A percentile compares a stretch with the other conserved stretches of the same genome.
These are phyloP conservation scores for Neocloeon triangulifer DNA, from an alignment of 1,140 invertebrate species.

Conservation along the genomic window DNA sequence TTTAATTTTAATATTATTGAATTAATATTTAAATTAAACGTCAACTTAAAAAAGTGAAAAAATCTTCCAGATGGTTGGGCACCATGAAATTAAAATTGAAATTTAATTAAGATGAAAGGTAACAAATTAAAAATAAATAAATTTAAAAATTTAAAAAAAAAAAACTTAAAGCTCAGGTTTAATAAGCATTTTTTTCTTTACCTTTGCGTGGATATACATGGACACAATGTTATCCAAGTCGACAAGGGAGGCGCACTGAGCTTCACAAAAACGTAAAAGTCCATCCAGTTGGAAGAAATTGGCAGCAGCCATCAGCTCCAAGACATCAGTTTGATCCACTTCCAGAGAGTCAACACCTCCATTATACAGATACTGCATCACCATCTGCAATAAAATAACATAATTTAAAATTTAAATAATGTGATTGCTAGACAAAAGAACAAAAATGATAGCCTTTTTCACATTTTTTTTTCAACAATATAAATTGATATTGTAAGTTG, in stretches of 20 bases:
- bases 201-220: constrained; percentile 83
- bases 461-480: too few species aligned
- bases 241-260: constrained; percentile 57
- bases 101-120: constrained; percentile 3
- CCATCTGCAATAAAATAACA: constrained; percentile 35
- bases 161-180: not conserved
- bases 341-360: constrained; percentile 47
- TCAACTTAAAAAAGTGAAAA: too few species aligned
- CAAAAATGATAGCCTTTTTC: too few species aligned
- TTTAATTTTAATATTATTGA: not conserved
- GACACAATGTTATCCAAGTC: constrained; percentile 75
- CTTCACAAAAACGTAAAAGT: constrained; percentile 62
- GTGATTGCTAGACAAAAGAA: too few species aligned
- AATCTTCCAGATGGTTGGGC: too few species aligned
- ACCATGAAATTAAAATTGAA: too few species aligned
- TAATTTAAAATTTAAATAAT: too few species aligned
- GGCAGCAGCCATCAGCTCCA: constrained; percentile 75
- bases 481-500: too few species aligned
- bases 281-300: constrained; percentile 81
- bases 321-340: constrained; percentile 52
- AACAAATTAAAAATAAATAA: constrained; percentile 3
- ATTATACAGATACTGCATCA: constrained; percentile 83
- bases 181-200: constrained; percentile 16
- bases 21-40: not conserved
- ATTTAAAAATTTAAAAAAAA: constrained; percentile 3